Evolutionary conservation across 2,113 vertebrate species (phyloP), one percentile per base, ranked within the genome.

Genomic region (Gulo gulo): DNA sequence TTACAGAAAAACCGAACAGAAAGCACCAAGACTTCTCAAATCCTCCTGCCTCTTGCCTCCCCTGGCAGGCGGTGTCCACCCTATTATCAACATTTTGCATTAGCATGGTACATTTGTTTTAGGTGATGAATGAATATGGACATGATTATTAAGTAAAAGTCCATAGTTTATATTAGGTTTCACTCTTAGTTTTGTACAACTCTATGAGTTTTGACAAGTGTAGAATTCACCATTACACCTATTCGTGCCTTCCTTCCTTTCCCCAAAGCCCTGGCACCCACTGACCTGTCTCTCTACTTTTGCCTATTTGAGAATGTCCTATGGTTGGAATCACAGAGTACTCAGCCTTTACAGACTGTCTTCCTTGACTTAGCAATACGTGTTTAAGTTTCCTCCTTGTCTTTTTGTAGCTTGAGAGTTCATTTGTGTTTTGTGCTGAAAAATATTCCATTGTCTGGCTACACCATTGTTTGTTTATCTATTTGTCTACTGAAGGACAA

Each of bases 361-460:
- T 93, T 91, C 61, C 45, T 96, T 94, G n/a, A 94, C 26, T 92
- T 39, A 86, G 73, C 26, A 59, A 92, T 69, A 95, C 16, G 24
- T 47, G 59, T 59, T 92, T 71, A 78, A 93, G 21, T 16, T 96
- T 87, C 45, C 63, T 93, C 74, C 57, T 78, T 31, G 34, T 90
- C 71, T 86, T 96, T 92, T 94, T 88, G 52, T 79, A 74, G 73
- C n/a, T 95, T 67, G n/a, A 67, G 65, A 88, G 34, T 42, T 95
- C 59, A 47, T 81, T 93, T 93, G 31, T 88, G 88, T 87, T 76
- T 65, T 47, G 16, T 8, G 23, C n/a, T 69, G 36, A 92, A 84
- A 89, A 96, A 76, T 76, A 97, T 85, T 82, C 39, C 45, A 91
- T 42, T 86, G 84, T 89, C 73, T 92, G 65, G 73, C 76, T 94